phyloP scores from a whole-genome alignment of 2,113 vertebrate species.

The Alligator mississippiensis region DNA sequence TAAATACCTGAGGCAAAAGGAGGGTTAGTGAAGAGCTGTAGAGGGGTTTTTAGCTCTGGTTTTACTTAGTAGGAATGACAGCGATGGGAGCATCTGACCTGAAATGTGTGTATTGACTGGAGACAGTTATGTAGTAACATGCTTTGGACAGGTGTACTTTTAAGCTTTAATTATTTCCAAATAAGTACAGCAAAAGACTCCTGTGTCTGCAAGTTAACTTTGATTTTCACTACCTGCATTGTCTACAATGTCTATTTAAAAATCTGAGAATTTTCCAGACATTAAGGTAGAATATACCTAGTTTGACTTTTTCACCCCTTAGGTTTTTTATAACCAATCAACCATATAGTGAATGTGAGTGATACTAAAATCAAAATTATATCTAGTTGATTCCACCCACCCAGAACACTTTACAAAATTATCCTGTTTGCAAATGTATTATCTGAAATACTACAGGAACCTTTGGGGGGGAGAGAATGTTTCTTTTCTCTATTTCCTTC shows the following conservation, averaged over 20 bases:
- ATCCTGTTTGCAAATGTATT: conserved; percentile 65
- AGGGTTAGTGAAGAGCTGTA: background rate
- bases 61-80: background rate
- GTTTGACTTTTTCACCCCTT: conserved; percentile 37
- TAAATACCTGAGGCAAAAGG: fast-evolving
- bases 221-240: background rate
- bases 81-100: background rate
- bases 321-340: conserved; percentile 43
- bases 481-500: conserved; percentile 51
- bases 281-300: conserved; percentile 13
- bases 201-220: background rate
- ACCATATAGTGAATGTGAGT: conserved; percentile 45
- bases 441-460: conserved; percentile 57
- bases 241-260: conserved; percentile 13
- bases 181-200: conserved; percentile 14
- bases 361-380: conserved; percentile 64
- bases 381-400: conserved; percentile 66
- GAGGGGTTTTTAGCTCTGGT: background rate
- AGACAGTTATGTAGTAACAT: background rate
- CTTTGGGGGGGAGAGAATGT: conserved; percentile 33
- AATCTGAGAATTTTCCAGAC: background rate
- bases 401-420: conserved; percentile 49
- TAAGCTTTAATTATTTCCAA: background rate
- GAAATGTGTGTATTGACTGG: background rate
- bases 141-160: background rate